These are phyloP conservation scores for Channa argus DNA, from an alignment of 2,113 vertebrate species.

Conservation along the genomic window DNA sequence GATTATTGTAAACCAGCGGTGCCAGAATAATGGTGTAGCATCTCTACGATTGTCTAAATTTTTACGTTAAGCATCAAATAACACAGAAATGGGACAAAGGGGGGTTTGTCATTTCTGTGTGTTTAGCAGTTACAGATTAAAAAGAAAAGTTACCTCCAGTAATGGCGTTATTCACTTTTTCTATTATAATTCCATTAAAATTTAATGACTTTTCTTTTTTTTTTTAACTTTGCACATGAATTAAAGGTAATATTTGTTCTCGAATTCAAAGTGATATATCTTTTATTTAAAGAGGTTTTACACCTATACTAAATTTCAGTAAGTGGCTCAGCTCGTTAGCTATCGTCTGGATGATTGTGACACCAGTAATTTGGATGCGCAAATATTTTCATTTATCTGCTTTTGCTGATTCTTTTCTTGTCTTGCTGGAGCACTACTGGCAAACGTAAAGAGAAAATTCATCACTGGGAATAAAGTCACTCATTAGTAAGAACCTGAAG, in stretches of 20 bases:
- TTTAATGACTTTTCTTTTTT: not conserved
- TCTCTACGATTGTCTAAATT: no score
- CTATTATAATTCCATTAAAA: conserved; percentile 38
- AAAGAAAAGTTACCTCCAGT: conserved; percentile 2
- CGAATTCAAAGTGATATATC: conserved; percentile 28
- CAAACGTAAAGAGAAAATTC: not conserved
- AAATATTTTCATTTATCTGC: conserved; percentile 14
- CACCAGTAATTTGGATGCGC: conserved; percentile 7
- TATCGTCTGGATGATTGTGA: conserved; percentile 8
- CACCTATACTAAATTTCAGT: conserved; percentile 14
- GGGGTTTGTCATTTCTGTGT: not conserved
- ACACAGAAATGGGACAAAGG: no score
- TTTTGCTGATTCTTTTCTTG: not conserved
- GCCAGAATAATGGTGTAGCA: no score
- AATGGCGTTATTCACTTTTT: conserved; percentile 1
- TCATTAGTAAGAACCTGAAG: not conserved
- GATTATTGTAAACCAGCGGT: no score
- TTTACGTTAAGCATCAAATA: no score
- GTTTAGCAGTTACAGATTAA: no score
- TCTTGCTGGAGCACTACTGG: conserved; percentile 6
- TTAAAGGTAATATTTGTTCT: conserved; percentile 5
- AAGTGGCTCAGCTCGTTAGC: conserved; percentile 11
- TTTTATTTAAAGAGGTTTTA: conserved; percentile 12
- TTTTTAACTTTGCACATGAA: not conserved
- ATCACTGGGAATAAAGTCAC: not conserved